Base-by-base conservation (phyloP, 2,888 invertebrate species). In the Lithophane semibrunnea region DNA sequence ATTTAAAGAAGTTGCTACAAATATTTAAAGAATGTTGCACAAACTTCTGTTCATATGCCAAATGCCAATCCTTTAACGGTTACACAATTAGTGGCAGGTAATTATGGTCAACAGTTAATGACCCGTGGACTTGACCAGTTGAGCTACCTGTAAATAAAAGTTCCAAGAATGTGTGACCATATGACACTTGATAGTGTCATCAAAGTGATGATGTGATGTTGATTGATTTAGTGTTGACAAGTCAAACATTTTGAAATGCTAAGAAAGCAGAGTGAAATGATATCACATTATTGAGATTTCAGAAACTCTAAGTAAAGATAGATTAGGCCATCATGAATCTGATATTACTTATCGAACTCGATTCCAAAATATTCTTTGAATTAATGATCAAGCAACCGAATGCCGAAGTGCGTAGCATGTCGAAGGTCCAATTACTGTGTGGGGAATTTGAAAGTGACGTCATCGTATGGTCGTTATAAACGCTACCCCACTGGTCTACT, bases 361-460 rank as follows among this genome's bases (percentile, higher is more conserved):
- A 73, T 56, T 52, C 13, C n/a, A 21, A 56, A 79, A 64, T 44
- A 73, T 44, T 42, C 16, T 24, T 64, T 47, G 37, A 80, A 60
- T 37, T n/a, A 64, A 82, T 37, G n/a, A 66, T 61, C 52, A 37
- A 37, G 47, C n/a, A 54, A 75, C 49, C 29, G 13, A 82, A 77
- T 61, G 29, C n/a, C 54, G 16, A 60, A 69, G 49, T 69, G 64
- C 67, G 63, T 61, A 60, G 73, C 60, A 49, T 77, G 42, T 69
- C 66, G 74, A 58, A 69, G 63, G 64, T 65, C 58, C 72, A 69
- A 86, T 78, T 71, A 78, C 71, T 24, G 67, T 7, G 69, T 80
- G 79, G 87, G 82, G 83, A 87, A 87, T 88, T 87, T 73, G 58
- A 68, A 24, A 47, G 58, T 87, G 87, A 87, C 87, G 87, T 87